phyloP scores from a whole-genome alignment of 2,888 invertebrate genomes.

The Tanypteryx hageni region DNA sequence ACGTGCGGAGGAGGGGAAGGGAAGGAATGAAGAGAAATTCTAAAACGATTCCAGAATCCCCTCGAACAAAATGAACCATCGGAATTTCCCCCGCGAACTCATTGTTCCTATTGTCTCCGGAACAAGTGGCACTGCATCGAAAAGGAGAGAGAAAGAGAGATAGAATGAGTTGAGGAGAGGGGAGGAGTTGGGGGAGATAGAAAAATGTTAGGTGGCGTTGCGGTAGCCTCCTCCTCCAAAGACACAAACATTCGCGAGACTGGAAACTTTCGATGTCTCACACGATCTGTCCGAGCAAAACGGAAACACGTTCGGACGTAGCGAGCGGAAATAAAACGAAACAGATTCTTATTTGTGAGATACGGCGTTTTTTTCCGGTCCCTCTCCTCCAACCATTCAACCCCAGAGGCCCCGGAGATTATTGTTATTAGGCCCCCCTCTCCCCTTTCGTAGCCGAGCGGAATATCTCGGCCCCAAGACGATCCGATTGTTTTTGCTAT shows the following conservation, averaged over 20 bases:
- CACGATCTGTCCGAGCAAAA: conserved; percentile 25
- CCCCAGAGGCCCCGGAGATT: conserved; percentile 13
- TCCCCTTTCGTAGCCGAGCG: background rate
- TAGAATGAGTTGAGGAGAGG: no score
- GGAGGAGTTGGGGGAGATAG: no score
- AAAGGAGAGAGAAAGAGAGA: background rate
- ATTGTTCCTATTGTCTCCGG: conserved; percentile 31
- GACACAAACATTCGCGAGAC: background rate
- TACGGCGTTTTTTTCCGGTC: background rate
- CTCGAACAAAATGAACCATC: background rate
- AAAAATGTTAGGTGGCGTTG: no score
- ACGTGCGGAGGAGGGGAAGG: background rate
- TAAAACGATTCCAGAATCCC: conserved; percentile 5
- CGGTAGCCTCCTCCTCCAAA: background rate
- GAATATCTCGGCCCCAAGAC: background rate
- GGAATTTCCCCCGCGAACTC: background rate
- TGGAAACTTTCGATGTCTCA: background rate
- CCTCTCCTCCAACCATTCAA: conserved; percentile 4
- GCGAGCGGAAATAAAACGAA: conserved; percentile 7
- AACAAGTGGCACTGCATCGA: conserved; percentile 21
- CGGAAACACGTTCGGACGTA: background rate
- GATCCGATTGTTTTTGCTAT: conserved; percentile 55
- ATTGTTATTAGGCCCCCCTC: conserved; percentile 41
- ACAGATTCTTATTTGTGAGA: background rate
- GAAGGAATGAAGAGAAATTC: background rate